Base-by-base conservation (phyloP, 2,888 invertebrate genomes). In the Anaspis maculata region DNA sequence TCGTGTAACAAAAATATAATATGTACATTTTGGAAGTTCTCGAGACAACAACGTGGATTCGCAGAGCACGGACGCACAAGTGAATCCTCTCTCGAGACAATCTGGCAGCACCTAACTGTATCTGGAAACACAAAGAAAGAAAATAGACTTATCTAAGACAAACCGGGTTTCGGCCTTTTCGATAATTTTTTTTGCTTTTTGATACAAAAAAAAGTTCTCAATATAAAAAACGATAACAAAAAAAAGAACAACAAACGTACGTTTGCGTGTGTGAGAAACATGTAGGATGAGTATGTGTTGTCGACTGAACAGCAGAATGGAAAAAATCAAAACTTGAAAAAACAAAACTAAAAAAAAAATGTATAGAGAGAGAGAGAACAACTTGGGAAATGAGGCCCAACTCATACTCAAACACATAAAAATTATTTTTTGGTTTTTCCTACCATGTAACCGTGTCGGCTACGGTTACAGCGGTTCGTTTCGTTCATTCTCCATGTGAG, bases 51-150 rank as follows among this genome's bases (percentile, higher is more conserved):
- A n/a, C n/a, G n/a, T n/a, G n/a, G n/a, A n/a, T n/a, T n/a, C n/a
- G n/a, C n/a, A n/a, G n/a, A n/a, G n/a, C n/a, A n/a, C n/a, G n/a
- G n/a, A n/a, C n/a, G n/a, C n/a, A n/a, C n/a, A n/a, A n/a, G n/a
- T n/a, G n/a, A n/a, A n/a, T n/a, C n/a, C n/a, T n/a, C n/a, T 48
- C 51, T 51, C 48, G 47, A 39, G 47, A 39, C 46, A 44, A 47
- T 46, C 49, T 48, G 42, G 56, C 53, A 47, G 52, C 61, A 59
- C 59, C 60, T 62, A 61, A 57, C 54, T 54, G 57, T 53, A 66
- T 65, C 66, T 67, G 66, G 54, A 67, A 67, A 63, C 64, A 67
- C 63, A 66, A 66, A 66, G 62, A 63, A n/a, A n/a, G 58, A 65
- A 64, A 65, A 62, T 66, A 66, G 65, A 61, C 52, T 61, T 56